These are phyloP conservation scores for Drosophila anomalata DNA, from an alignment of 2,888 invertebrate species.

Conservation along the genomic window DNA sequence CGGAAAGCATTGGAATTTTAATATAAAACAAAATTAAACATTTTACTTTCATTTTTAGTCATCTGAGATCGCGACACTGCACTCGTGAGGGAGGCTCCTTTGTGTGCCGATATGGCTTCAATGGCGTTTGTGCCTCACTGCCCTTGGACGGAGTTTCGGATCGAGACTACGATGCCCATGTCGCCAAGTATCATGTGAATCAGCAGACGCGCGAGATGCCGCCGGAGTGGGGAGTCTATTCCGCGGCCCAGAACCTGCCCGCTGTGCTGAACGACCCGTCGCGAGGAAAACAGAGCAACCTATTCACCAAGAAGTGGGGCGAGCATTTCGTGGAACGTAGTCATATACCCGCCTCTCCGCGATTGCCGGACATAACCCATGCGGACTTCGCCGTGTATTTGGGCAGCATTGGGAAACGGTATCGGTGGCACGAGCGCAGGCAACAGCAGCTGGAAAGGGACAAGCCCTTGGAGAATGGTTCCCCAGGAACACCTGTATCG, in stretches of 20 bases:
- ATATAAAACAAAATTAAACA: not conserved
- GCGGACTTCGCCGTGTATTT: slow-evolving; percentile 95
- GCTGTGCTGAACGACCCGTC: slow-evolving; percentile 98
- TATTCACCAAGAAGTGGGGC: slow-evolving; percentile 99
- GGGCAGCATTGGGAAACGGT: slow-evolving; percentile 89
- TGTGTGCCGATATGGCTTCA: slow-evolving; percentile 94
- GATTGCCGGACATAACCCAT: slow-evolving; percentile 92
- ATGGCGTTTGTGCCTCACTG: slow-evolving; percentile 92
- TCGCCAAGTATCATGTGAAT: slow-evolving; percentile 87
- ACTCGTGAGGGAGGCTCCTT: slow-evolving; percentile 93
- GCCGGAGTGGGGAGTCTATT: slow-evolving; percentile 87
- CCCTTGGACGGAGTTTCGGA: slow-evolving; percentile 95
- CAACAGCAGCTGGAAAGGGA: slow-evolving; percentile 85
- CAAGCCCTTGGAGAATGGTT: slow-evolving; percentile 49
- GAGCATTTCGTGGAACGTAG: slow-evolving; percentile 94
- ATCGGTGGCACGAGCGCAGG: slow-evolving; percentile 87
- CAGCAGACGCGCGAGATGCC: slow-evolving; percentile 82
- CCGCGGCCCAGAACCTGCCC: slow-evolving; percentile 96
- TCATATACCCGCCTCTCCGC: slow-evolving; percentile 90
- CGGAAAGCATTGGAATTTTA: too few relatives aligned
- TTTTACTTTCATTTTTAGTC: slow-evolving; percentile 85
- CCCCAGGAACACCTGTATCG: not conserved
- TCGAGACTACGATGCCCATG: slow-evolving; percentile 94
- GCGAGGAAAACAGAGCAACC: slow-evolving; percentile 94
- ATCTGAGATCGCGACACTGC: slow-evolving; percentile 91